Evolutionary conservation across 2,113 vertebrate species (phyloP), one percentile per base, ranked within the genome.

Genomic region (Hydrochoerus hydrochaeris): DNA sequence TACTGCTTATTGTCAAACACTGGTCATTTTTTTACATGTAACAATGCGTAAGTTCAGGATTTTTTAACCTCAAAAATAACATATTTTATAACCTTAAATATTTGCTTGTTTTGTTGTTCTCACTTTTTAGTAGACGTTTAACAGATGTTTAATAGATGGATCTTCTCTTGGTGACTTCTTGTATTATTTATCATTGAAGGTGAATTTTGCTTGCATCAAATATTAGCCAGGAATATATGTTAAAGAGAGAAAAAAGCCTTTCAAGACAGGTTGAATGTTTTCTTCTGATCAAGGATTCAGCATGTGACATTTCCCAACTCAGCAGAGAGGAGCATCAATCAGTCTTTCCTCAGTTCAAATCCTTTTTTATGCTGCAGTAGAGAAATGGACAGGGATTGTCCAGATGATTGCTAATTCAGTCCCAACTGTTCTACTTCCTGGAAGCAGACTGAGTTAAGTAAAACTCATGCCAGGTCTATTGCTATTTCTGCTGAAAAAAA

Each of bases 371-470:
- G 26, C n/a, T 38, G 14, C 41, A 80, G 13, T 6, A 65, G 38
- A 92, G 12, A 92, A 7, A 38, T 17, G 67, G 41, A 28, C 60
- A 77, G 41, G 17, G 52, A 80, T 7, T 75, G 16, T 22, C 81
- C n/a, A 44, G 67, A 65, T 85, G 91, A 90, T 95, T 62, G 38
- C 30, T 73, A 81, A 88, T 49, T 80, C 69, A 58, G 62, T 60
- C 62, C 49, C 62, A 84, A 35, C 62, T 78, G 24, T 67, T 96
- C 57, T 87, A 88, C 24, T 97, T 92, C 46, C 81, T 87, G 49
- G 14, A 90, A 77, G n/a, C 10, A 71, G 19, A 41, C 17, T 30
- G 52, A 78, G 82, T 84, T 63, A 86, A n/a, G 57, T 83, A 67
- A 95, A 96, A 80, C 35, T 73, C 10, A 38, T 73, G 86, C 46